These are phyloP conservation scores for Pelobates fuscus DNA, from an alignment of 2,113 vertebrate species.

Conservation along the genomic window DNA sequence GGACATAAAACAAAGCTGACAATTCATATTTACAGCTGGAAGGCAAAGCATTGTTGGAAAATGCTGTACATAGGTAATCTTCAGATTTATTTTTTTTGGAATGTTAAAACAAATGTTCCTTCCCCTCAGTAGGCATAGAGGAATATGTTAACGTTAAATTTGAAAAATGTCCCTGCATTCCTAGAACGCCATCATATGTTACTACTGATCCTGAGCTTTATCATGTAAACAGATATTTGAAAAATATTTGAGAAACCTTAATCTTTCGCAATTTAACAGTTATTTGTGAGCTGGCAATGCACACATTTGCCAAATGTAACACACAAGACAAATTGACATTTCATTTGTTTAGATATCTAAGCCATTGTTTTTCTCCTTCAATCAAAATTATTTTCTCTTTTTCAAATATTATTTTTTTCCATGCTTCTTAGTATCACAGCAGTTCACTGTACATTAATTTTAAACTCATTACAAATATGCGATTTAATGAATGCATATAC, in stretches of 20 bases:
- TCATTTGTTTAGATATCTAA: background rate
- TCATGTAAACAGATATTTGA: background rate
- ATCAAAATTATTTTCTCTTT: too few relatives aligned
- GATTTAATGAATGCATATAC: too few relatives aligned
- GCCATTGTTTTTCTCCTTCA: too few relatives aligned
- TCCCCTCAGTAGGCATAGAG: slow-evolving; percentile 41
- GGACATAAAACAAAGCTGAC: slow-evolving; percentile 54
- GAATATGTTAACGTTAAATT: slow-evolving; percentile 46
- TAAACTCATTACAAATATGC: too few relatives aligned
- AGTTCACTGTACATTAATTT: too few relatives aligned
- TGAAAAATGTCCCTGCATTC: slow-evolving; percentile 31
- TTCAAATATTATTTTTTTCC: too few relatives aligned
- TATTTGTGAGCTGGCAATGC: background rate
- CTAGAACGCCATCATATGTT: slow-evolving; percentile 5
- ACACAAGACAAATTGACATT: background rate
- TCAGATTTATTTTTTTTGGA: slow-evolving; percentile 14
- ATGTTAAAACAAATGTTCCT: slow-evolving; percentile 52
- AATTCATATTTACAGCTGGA: slow-evolving; percentile 53
- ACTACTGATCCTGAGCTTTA: background rate
- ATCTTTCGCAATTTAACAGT: background rate
- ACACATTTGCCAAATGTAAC: background rate
- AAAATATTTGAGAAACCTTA: slow-evolving; percentile 5
- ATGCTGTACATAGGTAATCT: slow-evolving; percentile 16
- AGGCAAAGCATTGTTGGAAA: slow-evolving; percentile 46
- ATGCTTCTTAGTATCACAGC: too few relatives aligned